A percentile compares a stretch with the other conserved stretches of the same genome.
phyloP scores from a whole-genome alignment of 2,888 invertebrate species.

The Cephus runcator region DNA sequence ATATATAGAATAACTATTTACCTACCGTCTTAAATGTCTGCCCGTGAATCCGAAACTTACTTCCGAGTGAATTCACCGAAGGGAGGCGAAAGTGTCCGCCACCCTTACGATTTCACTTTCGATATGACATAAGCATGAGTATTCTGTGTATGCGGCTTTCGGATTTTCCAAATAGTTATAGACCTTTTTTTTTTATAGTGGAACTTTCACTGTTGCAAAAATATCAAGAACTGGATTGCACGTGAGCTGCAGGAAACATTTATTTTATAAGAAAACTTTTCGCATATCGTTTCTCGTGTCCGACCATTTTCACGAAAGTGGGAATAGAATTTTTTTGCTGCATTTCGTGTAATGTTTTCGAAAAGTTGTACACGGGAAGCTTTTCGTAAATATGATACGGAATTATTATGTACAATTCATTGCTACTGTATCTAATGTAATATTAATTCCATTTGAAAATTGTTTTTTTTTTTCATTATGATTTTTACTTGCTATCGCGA shows the following conservation, averaged over 20 bases:
- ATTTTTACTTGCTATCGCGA: no score
- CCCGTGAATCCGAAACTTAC: neutral
- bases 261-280: neutral
- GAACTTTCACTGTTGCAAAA: neutral
- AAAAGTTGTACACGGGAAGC: neutral
- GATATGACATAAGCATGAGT: neutral
- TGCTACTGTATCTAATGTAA: neutral
- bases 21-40: neutral
- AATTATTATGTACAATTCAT: neutral
- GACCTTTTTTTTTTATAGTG: neutral
- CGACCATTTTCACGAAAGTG: neutral
- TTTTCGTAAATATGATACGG: neutral
- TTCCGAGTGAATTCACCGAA: neutral
- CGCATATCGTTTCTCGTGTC: neutral
- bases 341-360: neutral
- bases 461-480: no score
- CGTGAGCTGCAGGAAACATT: neutral
- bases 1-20: neutral
- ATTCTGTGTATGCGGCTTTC: neutral
- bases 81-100: neutral
- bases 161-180: neutral
- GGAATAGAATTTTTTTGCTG: neutral
- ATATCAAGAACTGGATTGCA: neutral
- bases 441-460: no score
- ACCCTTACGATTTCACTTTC: neutral